phyloP scores from a whole-genome alignment of 37 sponge, comb jelly and placozoan genomes.

The Corticium candelabrum region DNA sequence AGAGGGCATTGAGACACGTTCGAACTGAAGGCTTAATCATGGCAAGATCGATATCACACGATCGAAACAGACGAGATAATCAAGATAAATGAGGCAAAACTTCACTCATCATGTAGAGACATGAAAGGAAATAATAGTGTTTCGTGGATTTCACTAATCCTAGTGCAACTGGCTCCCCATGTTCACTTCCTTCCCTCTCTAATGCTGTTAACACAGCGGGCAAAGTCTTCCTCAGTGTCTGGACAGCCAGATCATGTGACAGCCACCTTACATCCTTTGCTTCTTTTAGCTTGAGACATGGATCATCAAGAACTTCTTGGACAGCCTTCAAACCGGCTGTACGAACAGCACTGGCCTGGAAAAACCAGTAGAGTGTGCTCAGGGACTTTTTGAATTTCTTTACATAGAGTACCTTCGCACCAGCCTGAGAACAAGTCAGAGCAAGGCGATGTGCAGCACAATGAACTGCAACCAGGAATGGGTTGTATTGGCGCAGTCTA shows the following conservation, averaged over 20 bases:
- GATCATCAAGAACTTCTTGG: not conserved
- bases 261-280: too few relatives aligned
- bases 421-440: not conserved
- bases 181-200: not conserved
- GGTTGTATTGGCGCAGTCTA: not conserved
- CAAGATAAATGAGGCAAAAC: not conserved
- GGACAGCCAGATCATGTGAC: too few relatives aligned
- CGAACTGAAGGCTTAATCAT: too few relatives aligned
- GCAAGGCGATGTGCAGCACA: constrained; percentile 6
- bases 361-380: not conserved
- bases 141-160: not conserved
- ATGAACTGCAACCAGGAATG: not conserved
- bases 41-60: not conserved
- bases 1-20: too few relatives aligned
- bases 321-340: not conserved
- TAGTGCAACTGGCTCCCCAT: not conserved
- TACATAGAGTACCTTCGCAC: not conserved
- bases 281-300: too few relatives aligned
- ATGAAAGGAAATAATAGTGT: too few relatives aligned
- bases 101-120: too few relatives aligned
- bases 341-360: not conserved
- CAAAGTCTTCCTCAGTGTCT: too few relatives aligned
- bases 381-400: not conserved
- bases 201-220: too few relatives aligned
- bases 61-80: not conserved